Percentiles rank a stretch among this genome's conserved stretches.
These are phyloP conservation scores for Saimiri boliviensis DNA, from an alignment of 2,113 vertebrate genomes.

Conservation along the genomic window DNA sequence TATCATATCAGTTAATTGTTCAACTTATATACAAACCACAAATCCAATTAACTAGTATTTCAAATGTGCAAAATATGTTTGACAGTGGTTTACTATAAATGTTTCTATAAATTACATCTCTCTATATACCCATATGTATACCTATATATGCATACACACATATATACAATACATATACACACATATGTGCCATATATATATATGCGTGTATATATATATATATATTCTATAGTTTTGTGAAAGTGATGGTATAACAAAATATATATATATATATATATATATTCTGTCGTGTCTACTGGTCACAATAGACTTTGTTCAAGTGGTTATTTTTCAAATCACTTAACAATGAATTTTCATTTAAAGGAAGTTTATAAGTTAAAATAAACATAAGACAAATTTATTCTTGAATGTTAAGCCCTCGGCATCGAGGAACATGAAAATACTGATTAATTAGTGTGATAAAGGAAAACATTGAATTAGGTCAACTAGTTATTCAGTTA, in stretches of 20 bases:
- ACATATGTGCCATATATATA: not conserved
- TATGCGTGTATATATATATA: not conserved
- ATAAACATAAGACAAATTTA: not conserved
- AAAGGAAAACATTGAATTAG: constrained; percentile 35
- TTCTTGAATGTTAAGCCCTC: not conserved
- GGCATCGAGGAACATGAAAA: not conserved
- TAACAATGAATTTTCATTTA: not conserved
- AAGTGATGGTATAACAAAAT: not conserved
- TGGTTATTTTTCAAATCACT: not conserved
- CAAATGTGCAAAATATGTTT: not conserved
- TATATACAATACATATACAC: not conserved
- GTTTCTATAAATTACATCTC: not conserved
- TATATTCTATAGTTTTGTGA: not conserved
- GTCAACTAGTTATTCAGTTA: not conserved
- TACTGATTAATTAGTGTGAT: not conserved
- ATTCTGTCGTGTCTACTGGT: not conserved
- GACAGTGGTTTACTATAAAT: not conserved
- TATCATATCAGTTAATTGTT: not conserved
- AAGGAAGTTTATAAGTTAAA: constrained; percentile 4
- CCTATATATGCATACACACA: not conserved
- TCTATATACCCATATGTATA: too few species aligned
- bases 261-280: not conserved
- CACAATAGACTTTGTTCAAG: not conserved
- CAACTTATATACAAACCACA: not conserved
- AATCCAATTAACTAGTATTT: not conserved